These are phyloP conservation scores for Rugalucina vietnamica DNA, from an alignment of 2,888 invertebrate species.

Conservation along the genomic window DNA sequence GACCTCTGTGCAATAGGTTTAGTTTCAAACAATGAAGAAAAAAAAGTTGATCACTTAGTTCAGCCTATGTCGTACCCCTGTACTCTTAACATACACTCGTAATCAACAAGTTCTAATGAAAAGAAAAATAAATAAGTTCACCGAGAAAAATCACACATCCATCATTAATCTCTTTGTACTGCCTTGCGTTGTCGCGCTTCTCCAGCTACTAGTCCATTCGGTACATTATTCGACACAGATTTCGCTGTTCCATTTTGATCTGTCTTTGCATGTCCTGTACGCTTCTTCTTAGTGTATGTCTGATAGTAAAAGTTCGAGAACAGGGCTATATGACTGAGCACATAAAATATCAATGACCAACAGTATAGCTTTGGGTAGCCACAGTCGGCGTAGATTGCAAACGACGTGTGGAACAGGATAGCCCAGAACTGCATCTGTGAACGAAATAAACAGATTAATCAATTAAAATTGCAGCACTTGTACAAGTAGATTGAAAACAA, in stretches of 20 bases:
- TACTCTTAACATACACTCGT: too few relatives aligned
- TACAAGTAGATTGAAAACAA: too few relatives aligned
- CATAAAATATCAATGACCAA: constrained; percentile 75
- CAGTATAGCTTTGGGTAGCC: constrained; percentile 77
- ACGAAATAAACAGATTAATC: too few relatives aligned
- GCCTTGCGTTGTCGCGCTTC: not conserved
- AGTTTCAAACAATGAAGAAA: too few relatives aligned
- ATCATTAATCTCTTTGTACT: not conserved
- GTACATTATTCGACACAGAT: not conserved
- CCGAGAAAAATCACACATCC: too few relatives aligned
- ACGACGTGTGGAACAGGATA: constrained; percentile 84
- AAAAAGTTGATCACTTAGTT: too few relatives aligned
- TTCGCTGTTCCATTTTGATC: constrained; percentile 33
- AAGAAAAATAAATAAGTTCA: too few relatives aligned
- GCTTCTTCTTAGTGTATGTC: constrained; percentile 74
- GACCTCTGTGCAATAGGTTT: too few relatives aligned
- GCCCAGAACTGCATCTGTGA: constrained; percentile 82
- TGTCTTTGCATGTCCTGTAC: constrained; percentile 20
- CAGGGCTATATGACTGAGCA: constrained; percentile 77
- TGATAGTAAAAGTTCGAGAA: constrained; percentile 83
- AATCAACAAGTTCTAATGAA: too few relatives aligned
- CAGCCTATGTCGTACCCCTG: too few relatives aligned
- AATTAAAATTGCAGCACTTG: too few relatives aligned
- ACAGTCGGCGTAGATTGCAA: constrained; percentile 72
- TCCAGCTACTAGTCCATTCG: not conserved